Conservation (phyloP, 2,113 vertebrate genomes). For the Theropithecus gelada region DNA sequence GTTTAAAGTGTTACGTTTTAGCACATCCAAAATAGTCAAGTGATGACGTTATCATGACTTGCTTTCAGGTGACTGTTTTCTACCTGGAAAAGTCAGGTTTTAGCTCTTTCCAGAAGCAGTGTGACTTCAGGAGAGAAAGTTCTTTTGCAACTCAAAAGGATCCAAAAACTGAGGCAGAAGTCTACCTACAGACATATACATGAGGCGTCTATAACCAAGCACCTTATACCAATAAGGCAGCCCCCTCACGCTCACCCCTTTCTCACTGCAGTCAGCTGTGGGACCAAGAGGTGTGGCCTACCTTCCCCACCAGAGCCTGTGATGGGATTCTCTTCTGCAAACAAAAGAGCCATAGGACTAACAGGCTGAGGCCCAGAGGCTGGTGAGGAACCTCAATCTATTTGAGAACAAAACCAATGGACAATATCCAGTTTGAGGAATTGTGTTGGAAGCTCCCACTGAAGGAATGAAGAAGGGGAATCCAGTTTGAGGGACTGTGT, state of each 20-base stretch:
- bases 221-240: accelerated
- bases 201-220: not conserved
- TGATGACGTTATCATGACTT: not conserved
- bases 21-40: not conserved
- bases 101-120: not conserved
- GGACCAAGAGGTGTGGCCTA: not conserved
- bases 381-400: not conserved
- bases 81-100: not conserved
- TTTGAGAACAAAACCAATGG: not conserved
- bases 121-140: not conserved
- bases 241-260: not conserved
- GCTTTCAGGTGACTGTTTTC: not conserved
- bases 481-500: not conserved
- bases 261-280: not conserved
- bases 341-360: not conserved
- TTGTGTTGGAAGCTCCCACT: not conserved
- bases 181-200: not conserved
- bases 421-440: not conserved
- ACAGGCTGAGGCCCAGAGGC: not conserved
- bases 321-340: not conserved
- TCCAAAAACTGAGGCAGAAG: not conserved
- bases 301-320: not conserved
- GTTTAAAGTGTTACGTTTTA: not conserved
- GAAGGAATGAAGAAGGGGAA: not conserved
- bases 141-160: not conserved